These are phyloP conservation scores for Agrotis exclamationis DNA, from an alignment of 2,888 invertebrate species.

Conservation along the genomic window DNA sequence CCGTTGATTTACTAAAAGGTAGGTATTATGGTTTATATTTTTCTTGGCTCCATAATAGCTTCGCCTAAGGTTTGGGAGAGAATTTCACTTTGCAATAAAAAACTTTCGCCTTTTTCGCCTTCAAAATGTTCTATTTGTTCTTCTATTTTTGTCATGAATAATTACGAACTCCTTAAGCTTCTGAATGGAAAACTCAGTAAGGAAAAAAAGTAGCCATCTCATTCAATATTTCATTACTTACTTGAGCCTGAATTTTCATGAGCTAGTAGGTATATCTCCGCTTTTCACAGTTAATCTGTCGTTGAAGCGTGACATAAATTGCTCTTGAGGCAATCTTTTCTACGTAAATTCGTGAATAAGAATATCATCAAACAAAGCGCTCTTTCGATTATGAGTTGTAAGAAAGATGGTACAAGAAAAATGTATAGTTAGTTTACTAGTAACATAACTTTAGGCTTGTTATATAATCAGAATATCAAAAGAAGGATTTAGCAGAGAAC, in stretches of 20 bases:
- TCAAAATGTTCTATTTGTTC: no score
- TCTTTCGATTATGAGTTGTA: slow-evolving; percentile 2
- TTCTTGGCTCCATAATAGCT: no score
- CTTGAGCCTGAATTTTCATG: background rate
- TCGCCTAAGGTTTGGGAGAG: no score
- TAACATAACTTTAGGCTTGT: no score
- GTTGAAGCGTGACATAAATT: slow-evolving; percentile 18
- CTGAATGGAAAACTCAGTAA: background rate
- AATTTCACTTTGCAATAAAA: no score
- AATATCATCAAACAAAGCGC: slow-evolving; percentile 1
- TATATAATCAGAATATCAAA: no score
- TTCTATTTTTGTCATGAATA: background rate
- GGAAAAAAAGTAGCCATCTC: background rate
- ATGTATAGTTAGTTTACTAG: background rate
- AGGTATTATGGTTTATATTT: no score
- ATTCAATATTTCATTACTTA: background rate
- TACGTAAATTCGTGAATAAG: slow-evolving; percentile 16
- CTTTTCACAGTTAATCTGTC: slow-evolving; percentile 9
- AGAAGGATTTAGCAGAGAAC: no score
- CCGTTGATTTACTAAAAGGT: no score
- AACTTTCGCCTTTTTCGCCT: no score
- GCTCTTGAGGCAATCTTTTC: slow-evolving; percentile 26
- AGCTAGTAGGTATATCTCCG: background rate
- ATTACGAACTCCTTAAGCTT: background rate
- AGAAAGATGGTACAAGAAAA: background rate